These are phyloP conservation scores for Tiaroga cobitis DNA, from an alignment of 2,797 vertebrate species.

Conservation along the genomic window DNA sequence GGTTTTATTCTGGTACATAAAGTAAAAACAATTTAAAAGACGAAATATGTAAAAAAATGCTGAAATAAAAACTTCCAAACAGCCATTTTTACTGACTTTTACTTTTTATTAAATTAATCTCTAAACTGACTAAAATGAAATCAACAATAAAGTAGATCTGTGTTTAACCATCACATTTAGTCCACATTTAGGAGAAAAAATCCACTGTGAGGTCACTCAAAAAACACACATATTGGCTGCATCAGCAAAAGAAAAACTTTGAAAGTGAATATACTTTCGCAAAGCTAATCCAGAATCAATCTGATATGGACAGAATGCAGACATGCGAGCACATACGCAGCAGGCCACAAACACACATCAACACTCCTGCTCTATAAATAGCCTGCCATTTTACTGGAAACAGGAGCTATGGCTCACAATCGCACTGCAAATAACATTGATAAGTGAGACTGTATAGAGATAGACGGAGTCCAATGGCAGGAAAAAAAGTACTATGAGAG, in stretches of 20 bases:
- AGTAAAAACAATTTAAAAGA: background rate
- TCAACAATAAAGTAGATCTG: background rate
- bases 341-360: conserved; percentile 34
- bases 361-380: conserved; percentile 66
- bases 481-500: background rate
- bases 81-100: background rate
- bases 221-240: background rate
- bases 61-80: background rate
- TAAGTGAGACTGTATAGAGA: conserved; percentile 29
- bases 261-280: background rate
- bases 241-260: background rate
- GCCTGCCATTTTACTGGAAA: conserved; percentile 74
- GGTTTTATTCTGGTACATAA: background rate
- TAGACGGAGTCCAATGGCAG: background rate
- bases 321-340: conserved; percentile 34
- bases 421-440: conserved; percentile 66
- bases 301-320: background rate
- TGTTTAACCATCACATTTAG: background rate
- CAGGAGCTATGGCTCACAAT: conserved; percentile 64
- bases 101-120: background rate
- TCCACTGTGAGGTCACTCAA: background rate
- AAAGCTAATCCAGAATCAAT: background rate
- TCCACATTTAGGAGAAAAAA: background rate
- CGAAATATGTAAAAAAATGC: background rate
- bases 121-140: background rate